A percentile compares a stretch with the other conserved stretches of the same genome.
Evolutionary conservation across 1,140 invertebrate species (phyloP).

Genomic region (Euura lappo): DNA sequence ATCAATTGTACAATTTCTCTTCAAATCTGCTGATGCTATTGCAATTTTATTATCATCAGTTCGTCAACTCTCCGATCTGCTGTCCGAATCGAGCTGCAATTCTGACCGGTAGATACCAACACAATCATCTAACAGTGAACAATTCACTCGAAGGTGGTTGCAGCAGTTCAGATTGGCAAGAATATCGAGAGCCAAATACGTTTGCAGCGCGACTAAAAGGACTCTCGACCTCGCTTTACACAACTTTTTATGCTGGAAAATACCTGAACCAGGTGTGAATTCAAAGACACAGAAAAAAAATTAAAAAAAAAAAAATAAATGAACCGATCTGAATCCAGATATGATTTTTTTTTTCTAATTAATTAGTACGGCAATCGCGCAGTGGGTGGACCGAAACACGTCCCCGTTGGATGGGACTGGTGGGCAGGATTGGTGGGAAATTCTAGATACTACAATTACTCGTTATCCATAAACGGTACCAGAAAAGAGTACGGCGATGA

Average conservation of each 20-base stretch:
- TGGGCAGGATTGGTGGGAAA: conserved; percentile 85
- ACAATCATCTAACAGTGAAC: conserved; percentile 81
- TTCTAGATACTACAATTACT: conserved; percentile 88
- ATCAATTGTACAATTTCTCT: no score
- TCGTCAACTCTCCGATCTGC: conserved; percentile 81
- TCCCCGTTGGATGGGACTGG: conserved; percentile 83
- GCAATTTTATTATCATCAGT: conserved; percentile 58
- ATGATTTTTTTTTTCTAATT: no score
- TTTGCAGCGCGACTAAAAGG: conserved; percentile 72
- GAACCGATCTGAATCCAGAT: no score
- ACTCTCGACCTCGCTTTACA: conserved; percentile 64
- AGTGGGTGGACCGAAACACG: conserved; percentile 66
- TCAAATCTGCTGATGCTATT: no score
- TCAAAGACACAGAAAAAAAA: not conserved
- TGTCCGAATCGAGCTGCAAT: conserved; percentile 89
- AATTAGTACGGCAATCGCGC: conserved; percentile 67
- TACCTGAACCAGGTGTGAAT: conserved; percentile 78
- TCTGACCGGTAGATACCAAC: conserved; percentile 83
- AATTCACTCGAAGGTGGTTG: conserved; percentile 83
- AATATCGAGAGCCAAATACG: conserved; percentile 66
- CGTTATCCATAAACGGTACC: conserved; percentile 81
- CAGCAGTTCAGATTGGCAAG: conserved; percentile 72
- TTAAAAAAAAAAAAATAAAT: no score
- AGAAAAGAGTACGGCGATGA: conserved; percentile 63
- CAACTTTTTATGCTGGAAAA: conserved; percentile 86